Evolutionary conservation across 1,140 invertebrate species (phyloP).

Genomic region (Oedothorax gibbosus): DNA sequence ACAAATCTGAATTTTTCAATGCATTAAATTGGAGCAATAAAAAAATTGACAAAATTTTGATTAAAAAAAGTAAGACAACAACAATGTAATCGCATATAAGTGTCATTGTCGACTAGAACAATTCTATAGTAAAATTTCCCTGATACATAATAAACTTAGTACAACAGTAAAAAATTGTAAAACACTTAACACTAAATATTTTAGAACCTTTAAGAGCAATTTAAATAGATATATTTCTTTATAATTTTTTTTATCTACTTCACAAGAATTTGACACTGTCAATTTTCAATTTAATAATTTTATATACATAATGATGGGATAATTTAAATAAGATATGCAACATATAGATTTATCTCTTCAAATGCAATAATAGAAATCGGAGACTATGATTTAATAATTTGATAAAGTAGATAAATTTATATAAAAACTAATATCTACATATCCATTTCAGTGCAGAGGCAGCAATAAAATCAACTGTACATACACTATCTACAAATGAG

Average conservation of each 20-base stretch:
- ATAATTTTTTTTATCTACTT: background rate
- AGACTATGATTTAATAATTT: background rate
- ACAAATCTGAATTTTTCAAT: no score
- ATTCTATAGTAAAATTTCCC: no score
- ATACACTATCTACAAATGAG: slow-evolving; percentile 60
- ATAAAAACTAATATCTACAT: slow-evolving; percentile 48
- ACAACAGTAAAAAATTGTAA: background rate
- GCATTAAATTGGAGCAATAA: no score
- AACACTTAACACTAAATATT: background rate
- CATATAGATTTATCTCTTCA: background rate
- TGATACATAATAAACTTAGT: no score
- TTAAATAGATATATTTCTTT: background rate
- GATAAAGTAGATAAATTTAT: slow-evolving; percentile 19
- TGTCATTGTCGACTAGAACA: no score
- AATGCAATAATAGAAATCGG: background rate
- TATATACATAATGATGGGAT: slow-evolving; percentile 16
- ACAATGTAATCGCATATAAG: no score
- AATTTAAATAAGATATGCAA: slow-evolving; percentile 12
- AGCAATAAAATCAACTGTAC: slow-evolving; percentile 55
- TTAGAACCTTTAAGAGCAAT: background rate
- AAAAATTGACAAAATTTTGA: no score
- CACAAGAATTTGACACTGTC: background rate
- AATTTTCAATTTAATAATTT: slow-evolving; percentile 13
- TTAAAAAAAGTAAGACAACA: no score
- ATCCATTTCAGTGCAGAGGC: slow-evolving; percentile 41